Conservation (phyloP, 2,113 vertebrate species). For the Dipodomys stephensi region DNA sequence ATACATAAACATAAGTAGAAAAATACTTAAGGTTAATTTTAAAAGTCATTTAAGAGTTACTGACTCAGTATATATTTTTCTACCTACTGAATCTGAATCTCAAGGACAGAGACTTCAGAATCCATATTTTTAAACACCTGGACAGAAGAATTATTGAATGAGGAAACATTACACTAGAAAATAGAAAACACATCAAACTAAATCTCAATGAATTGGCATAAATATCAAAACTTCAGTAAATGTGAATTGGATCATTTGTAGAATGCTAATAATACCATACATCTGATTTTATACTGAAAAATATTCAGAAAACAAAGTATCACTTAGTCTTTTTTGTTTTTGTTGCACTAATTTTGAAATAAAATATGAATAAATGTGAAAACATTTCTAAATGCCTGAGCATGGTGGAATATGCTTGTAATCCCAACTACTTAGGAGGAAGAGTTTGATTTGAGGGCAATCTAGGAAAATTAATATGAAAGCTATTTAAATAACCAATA, state of each 20-base stretch:
- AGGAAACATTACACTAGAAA: not conserved
- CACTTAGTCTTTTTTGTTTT: not conserved
- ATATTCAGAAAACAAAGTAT: not conserved
- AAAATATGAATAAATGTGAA: not conserved
- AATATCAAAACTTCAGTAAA: not conserved
- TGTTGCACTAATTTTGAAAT: not conserved
- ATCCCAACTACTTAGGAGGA: too few relatives aligned
- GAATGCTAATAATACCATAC: not conserved
- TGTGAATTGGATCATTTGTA: not conserved
- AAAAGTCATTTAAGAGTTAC: not conserved
- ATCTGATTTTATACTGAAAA: not conserved
- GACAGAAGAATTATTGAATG: not conserved
- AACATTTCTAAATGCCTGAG: not conserved
- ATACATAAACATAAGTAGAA: constrained; percentile 8
- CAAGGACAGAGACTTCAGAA: not conserved
- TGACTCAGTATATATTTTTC: not conserved
- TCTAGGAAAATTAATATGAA: too few relatives aligned
- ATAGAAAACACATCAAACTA: not conserved
- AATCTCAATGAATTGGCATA: not conserved
- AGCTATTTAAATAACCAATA: too few relatives aligned
- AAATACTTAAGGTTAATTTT: constrained; percentile 4
- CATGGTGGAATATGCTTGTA: too few relatives aligned
- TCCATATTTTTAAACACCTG: not conserved
- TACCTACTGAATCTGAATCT: not conserved
- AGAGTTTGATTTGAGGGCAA: too few relatives aligned